A percentile compares a stretch with the other conserved stretches of the same genome.
Evolutionary conservation across 1,140 invertebrate genomes (phyloP).

Genomic region (Platorchestia sp.): DNA sequence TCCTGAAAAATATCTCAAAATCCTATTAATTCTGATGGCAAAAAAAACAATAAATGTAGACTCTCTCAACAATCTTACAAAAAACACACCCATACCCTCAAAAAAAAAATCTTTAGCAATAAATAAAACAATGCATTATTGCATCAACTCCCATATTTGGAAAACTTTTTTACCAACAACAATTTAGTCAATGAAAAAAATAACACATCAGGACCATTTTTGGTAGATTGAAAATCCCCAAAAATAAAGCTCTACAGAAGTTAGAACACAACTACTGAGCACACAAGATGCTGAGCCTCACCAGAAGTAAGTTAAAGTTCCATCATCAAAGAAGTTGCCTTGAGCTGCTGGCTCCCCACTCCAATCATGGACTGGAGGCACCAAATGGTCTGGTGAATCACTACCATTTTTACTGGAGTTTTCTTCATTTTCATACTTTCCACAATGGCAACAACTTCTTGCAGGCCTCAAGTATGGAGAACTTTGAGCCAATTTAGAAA

Average conservation of each 20-base stretch:
- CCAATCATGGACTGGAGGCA: conserved; percentile 73
- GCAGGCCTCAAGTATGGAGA: background rate
- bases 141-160: too few relatives aligned
- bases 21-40: too few relatives aligned
- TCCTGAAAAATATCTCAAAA: too few relatives aligned
- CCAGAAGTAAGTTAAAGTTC: conserved; percentile 76
- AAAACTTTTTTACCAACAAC: background rate
- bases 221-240: background rate
- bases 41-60: too few relatives aligned
- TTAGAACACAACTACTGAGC: background rate
- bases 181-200: background rate
- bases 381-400: background rate
- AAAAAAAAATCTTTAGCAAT: too few relatives aligned
- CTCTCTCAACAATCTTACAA: too few relatives aligned
- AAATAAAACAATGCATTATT: too few relatives aligned
- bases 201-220: background rate
- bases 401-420: background rate
- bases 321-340: conserved; percentile 74
- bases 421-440: background rate
- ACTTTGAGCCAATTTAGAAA: too few relatives aligned
- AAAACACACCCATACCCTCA: too few relatives aligned
- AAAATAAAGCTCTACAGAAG: background rate
- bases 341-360: conserved; percentile 70
- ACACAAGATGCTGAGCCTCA: conserved; percentile 67
- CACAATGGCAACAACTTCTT: conserved; percentile 8